Conservation (phyloP, 2,113 vertebrate genomes). For the Amblyornis subalaris region DNA sequence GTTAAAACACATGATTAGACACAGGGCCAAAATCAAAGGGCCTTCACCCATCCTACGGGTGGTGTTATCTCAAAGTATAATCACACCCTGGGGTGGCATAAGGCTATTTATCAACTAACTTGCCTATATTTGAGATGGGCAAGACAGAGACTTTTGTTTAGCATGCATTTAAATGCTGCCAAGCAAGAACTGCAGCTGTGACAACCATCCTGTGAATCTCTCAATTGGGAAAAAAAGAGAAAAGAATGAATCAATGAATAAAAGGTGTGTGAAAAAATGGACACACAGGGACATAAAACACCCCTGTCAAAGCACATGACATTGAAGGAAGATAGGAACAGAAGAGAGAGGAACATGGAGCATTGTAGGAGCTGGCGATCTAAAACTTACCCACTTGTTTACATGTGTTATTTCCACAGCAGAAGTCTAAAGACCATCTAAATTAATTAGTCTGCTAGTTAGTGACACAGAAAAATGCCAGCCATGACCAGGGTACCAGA, state of each 20-base stretch:
- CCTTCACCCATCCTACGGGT: constrained; percentile 41
- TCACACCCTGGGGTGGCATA: constrained; percentile 51
- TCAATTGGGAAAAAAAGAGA: not conserved
- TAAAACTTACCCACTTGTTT: not conserved
- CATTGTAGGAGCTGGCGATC: accelerated
- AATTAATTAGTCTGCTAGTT: not conserved
- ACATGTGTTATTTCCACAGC: not conserved
- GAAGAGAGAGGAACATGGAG: not conserved
- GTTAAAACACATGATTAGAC: constrained; percentile 62
- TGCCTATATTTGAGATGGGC: constrained; percentile 46
- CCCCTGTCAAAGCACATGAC: not conserved
- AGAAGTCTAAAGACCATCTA: not conserved
- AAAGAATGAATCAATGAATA: not conserved
- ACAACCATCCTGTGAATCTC: not conserved
- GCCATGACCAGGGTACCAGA: not conserved
- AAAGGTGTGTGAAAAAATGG: not conserved
- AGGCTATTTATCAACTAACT: constrained; percentile 57
- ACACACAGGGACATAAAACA: accelerated
- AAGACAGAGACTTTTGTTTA: constrained; percentile 53
- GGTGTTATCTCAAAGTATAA: constrained; percentile 63
- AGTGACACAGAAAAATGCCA: not conserved
- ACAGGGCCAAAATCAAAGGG: constrained; percentile 53
- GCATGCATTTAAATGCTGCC: constrained; percentile 41
- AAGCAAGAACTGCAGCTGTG: constrained; percentile 24
- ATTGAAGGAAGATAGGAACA: not conserved